Base-by-base conservation (phyloP, 2,888 invertebrate species). In the Diloba caeruleocephala region DNA sequence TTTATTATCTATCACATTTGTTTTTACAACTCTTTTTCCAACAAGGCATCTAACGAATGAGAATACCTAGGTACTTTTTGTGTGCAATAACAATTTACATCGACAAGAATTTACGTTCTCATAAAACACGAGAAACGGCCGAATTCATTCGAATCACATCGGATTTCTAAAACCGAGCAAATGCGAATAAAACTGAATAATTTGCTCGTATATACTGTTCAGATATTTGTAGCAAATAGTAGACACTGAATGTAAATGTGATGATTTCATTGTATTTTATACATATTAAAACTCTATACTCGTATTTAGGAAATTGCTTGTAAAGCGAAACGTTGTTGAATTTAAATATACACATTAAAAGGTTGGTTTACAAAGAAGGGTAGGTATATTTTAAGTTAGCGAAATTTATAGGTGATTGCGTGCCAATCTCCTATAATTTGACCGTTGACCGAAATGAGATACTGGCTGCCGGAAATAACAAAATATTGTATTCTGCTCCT, bases 201-300 rank as follows among this genome's bases (percentile, higher is more conserved):
- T 52, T 62, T 32, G 29, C 23, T 26, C 32, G 56, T 48, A 39
- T 31, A 26, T 55, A 52, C 49, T 46, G 56, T 64, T 60, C 59
- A 55, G 49, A 60, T 71, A 78, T 75, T 60, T 61, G 71, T 74
- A 71, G 60, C 66, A 72, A 71, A 75, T 68, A 70, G 62, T 55
- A 46, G 21, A 50, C 41, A 19, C 48, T 60, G 82, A 80, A 83
- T 82, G 56, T 70, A 73, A 83, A 82, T 83, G 67, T 39, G 59
- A 59, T 41, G 45, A 68, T 77, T 77, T 75, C 69, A 55, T 60
- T 61, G 71, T 65, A 75, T 64, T 62, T 61, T 71, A 68, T 57
- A 71, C 70, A 76, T 76, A 76, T 81, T 78, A 67, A 72, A 75
- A 75, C 53, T 44, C 64, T 53, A 55, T 64, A 52, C 61, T 44